Evolutionary conservation across 2,888 invertebrate species (phyloP), one percentile per base, ranked within the genome.

Genomic region (Yponomeuta malinellus): DNA sequence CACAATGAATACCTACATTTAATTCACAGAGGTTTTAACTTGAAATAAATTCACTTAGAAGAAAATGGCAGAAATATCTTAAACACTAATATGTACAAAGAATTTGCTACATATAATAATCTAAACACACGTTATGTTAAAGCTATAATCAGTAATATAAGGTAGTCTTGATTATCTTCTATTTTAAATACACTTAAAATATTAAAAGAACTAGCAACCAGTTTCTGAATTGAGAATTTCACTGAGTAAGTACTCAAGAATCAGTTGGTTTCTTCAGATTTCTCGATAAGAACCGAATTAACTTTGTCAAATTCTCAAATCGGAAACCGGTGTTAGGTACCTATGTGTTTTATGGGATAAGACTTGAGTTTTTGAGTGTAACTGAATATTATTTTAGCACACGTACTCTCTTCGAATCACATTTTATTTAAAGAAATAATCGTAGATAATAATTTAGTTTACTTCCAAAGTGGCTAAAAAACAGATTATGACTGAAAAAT

Each of bases 1-100:
- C 15, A 6, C 52, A 59, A 59, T 43, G 43, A 43, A 43, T 1
- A 43, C 8, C 43, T 43, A 43, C 43, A 59, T 15, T 59, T 59
- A 12, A 59, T 59, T 59, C 43, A 43, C 43, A 43, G 43, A 43
- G 43, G 2, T 43, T 59, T 59, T 59, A 15, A 59, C 52, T 59
- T 59, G 52, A 59, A 59, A 59, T 59, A 9, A 59, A 52, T 23
- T 68, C 68, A 68, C 68, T 68, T 59, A 59, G 68, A 52, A 68
- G 67, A 52, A 43, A 52, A 90, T 90, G 89, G 90, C 90, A 89
- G 83, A 87, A 79, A 84, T 82, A 85, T 79, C 80, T 78, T 84
- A 23, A 52, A 52, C 52, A 52, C 68, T 52, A 74, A 71, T 75
- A 75, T 74, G 68, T 76, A 76, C 75, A 74, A 71, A 70, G 59